These are phyloP conservation scores for Pterophyllum scalare DNA, from an alignment of 2,113 vertebrate genomes.

Conservation along the genomic window DNA sequence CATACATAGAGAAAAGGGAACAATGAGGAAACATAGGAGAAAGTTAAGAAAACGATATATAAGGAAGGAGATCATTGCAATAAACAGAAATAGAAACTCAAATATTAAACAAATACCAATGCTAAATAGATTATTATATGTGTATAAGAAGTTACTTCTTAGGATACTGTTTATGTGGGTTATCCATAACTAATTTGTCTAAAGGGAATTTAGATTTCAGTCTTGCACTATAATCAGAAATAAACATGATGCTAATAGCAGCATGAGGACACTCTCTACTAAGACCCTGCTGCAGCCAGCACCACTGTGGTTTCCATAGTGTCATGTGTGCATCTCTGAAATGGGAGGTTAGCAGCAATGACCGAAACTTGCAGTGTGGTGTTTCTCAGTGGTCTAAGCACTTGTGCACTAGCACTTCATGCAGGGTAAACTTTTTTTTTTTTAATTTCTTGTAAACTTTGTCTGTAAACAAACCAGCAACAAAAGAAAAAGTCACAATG, in stretches of 20 bases:
- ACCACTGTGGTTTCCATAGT: not conserved
- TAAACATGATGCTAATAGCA: accelerated
- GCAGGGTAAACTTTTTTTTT: not conserved
- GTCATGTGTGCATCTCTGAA: not conserved
- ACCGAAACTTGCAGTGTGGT: not conserved
- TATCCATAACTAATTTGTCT: not conserved
- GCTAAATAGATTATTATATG: accelerated
- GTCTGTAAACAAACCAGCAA: not conserved
- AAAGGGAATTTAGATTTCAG: no score
- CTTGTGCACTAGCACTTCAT: accelerated
- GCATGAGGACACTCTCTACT: accelerated
- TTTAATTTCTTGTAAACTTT: not conserved
- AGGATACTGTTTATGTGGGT: not conserved
- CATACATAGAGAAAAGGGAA: accelerated
- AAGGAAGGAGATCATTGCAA: not conserved
- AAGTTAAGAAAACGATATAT: accelerated
- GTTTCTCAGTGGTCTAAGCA: not conserved
- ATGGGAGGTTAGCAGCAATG: not conserved
- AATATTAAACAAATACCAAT: accelerated
- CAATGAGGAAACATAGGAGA: not conserved
- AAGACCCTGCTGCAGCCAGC: not conserved
- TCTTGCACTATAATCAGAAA: not conserved
- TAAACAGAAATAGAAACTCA: accelerated
- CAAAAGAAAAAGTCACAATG: not conserved
- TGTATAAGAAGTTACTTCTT: not conserved